Conservation (phyloP, 2,797 vertebrate species). For the Chaetophractus vellerosus region DNA sequence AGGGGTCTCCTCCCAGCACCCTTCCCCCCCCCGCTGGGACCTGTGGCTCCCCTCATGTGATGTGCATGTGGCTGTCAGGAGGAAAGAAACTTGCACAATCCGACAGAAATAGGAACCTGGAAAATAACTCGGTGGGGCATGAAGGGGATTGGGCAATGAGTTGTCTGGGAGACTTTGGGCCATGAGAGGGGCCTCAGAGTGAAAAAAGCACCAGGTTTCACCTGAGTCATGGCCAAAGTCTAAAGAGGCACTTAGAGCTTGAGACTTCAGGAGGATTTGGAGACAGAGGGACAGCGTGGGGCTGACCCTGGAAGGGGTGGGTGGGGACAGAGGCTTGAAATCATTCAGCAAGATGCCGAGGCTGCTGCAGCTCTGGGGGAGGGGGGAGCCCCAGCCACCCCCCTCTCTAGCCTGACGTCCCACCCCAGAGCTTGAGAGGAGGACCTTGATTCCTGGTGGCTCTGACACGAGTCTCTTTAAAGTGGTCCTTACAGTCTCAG, state of each 20-base stretch:
- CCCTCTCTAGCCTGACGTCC: not conserved
- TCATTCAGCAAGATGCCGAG: not conserved
- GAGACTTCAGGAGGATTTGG: not conserved
- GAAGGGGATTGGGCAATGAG: conserved; percentile 59
- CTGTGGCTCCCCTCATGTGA: conserved; percentile 59
- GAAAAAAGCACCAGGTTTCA: not conserved
- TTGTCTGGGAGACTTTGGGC: conserved; percentile 12
- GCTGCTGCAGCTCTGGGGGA: not conserved
- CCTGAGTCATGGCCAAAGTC: conserved; percentile 17
- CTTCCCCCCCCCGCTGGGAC: not conserved
- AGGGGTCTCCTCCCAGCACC: not conserved
- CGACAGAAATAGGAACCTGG: conserved; percentile 84
- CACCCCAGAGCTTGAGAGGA: not conserved
- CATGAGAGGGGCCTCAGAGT: not conserved
- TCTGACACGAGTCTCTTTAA: not conserved
- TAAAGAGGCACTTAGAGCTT: not conserved
- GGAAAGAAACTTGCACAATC: conserved; percentile 84
- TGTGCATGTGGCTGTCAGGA: conserved; percentile 54
- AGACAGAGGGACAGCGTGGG: not conserved
- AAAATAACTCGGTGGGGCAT: conserved; percentile 31
- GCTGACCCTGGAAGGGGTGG: not conserved
- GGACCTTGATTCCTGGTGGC: not conserved
- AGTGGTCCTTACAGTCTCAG: not conserved
- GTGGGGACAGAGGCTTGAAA: not conserved
- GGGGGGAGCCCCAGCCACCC: too few species aligned